These are phyloP conservation scores for Crocuta crocuta DNA, from an alignment of 2,113 vertebrate species.

Conservation along the genomic window DNA sequence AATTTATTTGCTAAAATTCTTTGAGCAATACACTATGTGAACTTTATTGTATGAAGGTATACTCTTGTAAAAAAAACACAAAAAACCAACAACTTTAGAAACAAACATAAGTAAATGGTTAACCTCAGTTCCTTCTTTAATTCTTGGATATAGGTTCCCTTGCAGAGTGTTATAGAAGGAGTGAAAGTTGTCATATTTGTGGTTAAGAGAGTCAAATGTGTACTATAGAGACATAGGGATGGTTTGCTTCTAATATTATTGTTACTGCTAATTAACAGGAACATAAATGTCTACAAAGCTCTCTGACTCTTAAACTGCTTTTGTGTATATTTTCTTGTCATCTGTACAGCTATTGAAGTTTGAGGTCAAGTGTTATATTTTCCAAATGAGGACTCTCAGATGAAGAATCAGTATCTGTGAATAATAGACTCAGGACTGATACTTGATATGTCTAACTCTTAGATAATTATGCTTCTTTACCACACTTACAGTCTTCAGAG, in stretches of 20 bases:
- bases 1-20: slow-evolving; percentile 30
- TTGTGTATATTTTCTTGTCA: slow-evolving; percentile 6
- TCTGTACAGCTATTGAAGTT: not conserved
- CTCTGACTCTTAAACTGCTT: not conserved
- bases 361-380: slow-evolving; percentile 43
- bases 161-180: slow-evolving; percentile 20
- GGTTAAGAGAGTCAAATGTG: slow-evolving; percentile 1
- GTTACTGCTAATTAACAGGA: not conserved
- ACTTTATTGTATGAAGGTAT: slow-evolving; percentile 43
- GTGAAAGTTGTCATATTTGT: not conserved
- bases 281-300: not conserved
- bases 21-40: slow-evolving; percentile 4
- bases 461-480: not conserved
- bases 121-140: not conserved
- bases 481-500: not conserved
- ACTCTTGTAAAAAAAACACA: not conserved
- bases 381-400: not conserved
- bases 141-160: slow-evolving; percentile 24
- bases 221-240: not conserved
- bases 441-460: not conserved
- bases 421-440: not conserved
- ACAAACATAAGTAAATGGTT: not conserved
- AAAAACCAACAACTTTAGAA: not conserved
- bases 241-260: slow-evolving; percentile 25
- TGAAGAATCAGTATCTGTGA: slow-evolving; percentile 29